Evolutionary conservation across 2,797 vertebrate genomes (phyloP).

Genomic region (Etheostoma perlongum): DNA sequence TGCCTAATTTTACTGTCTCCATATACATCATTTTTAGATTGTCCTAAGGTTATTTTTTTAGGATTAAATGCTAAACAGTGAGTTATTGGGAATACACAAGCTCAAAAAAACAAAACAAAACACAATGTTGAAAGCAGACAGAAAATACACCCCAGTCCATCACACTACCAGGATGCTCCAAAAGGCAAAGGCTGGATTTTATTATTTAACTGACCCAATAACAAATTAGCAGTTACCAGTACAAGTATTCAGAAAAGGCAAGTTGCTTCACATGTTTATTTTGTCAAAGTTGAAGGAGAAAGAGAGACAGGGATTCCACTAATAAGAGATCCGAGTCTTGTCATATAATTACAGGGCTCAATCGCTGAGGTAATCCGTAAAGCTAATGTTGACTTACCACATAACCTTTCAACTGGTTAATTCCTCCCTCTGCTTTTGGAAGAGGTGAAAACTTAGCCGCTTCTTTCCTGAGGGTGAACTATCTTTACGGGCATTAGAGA

Average conservation of each 20-base stretch:
- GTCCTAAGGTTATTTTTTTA: slow-evolving; percentile 30
- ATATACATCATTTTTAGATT: slow-evolving; percentile 34
- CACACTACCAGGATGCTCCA: background rate
- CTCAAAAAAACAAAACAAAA: slow-evolving; percentile 23
- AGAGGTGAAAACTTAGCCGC: slow-evolving; percentile 82
- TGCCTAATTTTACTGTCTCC: slow-evolving; percentile 47
- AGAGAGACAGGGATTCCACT: slow-evolving; percentile 53
- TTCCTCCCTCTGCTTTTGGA: slow-evolving; percentile 73
- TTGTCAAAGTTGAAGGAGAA: slow-evolving; percentile 54
- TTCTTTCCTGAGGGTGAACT: slow-evolving; percentile 80
- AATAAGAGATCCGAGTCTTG: slow-evolving; percentile 56
- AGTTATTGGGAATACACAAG: slow-evolving; percentile 34
- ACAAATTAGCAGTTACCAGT: slow-evolving; percentile 41
- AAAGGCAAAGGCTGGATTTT: slow-evolving; percentile 36
- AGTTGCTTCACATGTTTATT: slow-evolving; percentile 50
- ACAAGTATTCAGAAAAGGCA: slow-evolving; percentile 29
- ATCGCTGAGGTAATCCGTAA: slow-evolving; percentile 80
- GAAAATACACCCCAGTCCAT: background rate
- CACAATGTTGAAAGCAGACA: slow-evolving; percentile 2
- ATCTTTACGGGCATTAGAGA: slow-evolving; percentile 78
- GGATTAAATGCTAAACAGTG: slow-evolving; percentile 55
- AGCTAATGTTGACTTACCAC: slow-evolving; percentile 84
- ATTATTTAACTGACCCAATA: slow-evolving; percentile 30
- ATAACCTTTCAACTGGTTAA: slow-evolving; percentile 85
- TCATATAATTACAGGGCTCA: slow-evolving; percentile 80